Evolutionary conservation across 2,888 invertebrate species (phyloP), one percentile per base, ranked within the genome.

Genomic region (Acrocyrtus sp.): DNA sequence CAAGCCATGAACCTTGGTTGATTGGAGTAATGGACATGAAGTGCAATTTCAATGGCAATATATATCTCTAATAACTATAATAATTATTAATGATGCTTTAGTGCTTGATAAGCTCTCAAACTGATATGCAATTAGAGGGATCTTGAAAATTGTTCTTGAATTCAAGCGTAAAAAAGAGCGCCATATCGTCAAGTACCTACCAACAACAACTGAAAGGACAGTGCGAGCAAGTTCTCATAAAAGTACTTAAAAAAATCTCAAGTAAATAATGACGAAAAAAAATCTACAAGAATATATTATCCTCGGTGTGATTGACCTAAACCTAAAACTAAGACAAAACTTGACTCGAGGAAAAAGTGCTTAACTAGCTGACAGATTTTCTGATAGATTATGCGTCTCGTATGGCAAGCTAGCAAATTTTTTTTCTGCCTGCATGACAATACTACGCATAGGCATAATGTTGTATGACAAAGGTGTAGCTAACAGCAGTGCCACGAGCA

Each of bases 281-380:
- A 34, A 34, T 34, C n/a, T 41, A 17, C n/a, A 41, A n/a, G 41
- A 41, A 15, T 17, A n/a, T 15, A n/a, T 6, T 8, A 34, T 34
- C 8, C 12, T 8, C 6, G 6, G 41, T 41, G 41, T 4, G 41
- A 4, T 15, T 8, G 41, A 41, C n/a, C 17, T 41, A 4, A 8
- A 41, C 3, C 41, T 2, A 41, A n/a, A 17, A 17, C 41, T 8
- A 8, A 12, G 8, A 41, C 15, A 17, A 17, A 17, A n/a, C 41
- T 41, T 17, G n/a, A n/a, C n/a, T 17, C 17, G n/a, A 41, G 15
- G 41, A 41, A 41, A 41, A 8, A 10, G 39, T 6, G 19, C 17
- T 29, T 2, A n/a, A 29, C 29, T 17, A 27, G 29, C 19, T 17
- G 50, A 50, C 50, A 50, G 26, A 50, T 50, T 50, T 50, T 50